Base-by-base conservation (phyloP, 2,113 vertebrate genomes). In the Excalfactoria chinensis region DNA sequence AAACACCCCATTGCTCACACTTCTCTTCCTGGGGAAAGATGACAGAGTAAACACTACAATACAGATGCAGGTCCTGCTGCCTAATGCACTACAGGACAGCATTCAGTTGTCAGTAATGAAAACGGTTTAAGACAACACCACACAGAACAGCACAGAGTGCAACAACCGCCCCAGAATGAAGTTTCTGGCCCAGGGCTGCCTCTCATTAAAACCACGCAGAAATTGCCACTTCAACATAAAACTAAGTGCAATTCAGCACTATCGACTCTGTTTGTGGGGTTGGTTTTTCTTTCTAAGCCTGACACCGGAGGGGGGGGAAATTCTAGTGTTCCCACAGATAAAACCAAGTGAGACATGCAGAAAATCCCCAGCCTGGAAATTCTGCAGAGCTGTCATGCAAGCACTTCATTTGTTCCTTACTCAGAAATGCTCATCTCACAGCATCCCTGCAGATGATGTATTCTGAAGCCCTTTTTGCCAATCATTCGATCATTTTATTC, bases 401-500 rank as follows among this genome's bases (percentile, higher is more conserved):
- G 82, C 25, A 7, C 48, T 84, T 53, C 6, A n/a, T 46, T 81
- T 62, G 16, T 32, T 78, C 46, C 62, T 51, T 62, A 35, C 58
- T 60, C 2, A 1, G 63, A 55, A 28, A 82, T 5, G 25, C 46
- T 80, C 46, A 46, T 19, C 43, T 73, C 4, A 23, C 51, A 72
- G 53, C 22, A 40, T 76, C 41, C 69, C 28, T n/a, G 30, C 63
- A 92, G 48, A 41, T 83, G 76, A 89, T 46, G 1, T 11, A 3
- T 70, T 51, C 49, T 16, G 59, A 93, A 87, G 69, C 51, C 74
- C 64, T 95, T 95, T 91, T 89, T 87, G 86, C 90, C 95, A 86
- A 89, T 93, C 94, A 81, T 95, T 96, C 96, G 83, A 71, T 94
- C 94, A 78, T 95, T 97, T 96, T 94, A 94, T 91, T 90, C 92